Base-by-base conservation (phyloP, 2,113 vertebrate species). In the Egretta garzetta region DNA sequence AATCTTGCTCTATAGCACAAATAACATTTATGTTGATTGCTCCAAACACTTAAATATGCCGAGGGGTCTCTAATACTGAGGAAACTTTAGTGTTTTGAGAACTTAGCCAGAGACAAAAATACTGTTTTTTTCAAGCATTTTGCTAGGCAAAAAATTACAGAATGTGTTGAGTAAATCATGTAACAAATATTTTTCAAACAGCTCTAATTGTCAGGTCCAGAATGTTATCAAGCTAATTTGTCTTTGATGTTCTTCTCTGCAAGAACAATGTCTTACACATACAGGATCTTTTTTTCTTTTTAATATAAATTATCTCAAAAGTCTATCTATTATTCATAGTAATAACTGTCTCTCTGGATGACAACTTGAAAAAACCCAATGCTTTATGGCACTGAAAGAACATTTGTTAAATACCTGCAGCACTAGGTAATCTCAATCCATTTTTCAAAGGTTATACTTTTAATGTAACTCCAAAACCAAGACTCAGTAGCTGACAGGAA, bases 361-460 rank as follows among this genome's bases (percentile, higher is more conserved):
- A 93, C 84, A 95, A 49, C 35, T 94, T 95, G 53, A 90, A 87
- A 92, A 94, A 80, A 0, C 1, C 1, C 55, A 52, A 0, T 91
- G 53, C 12, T 97, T 95, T 94, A 88, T 84, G 60, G 10, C 15
- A 64, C 32, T 86, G 56, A 82, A 66, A 66, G 71, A 88, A 75
- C 28, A 84, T 93, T 86, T 7, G 7, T 87, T 77, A 95, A 94
- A 93, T 91, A 85, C 41, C 72, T 84, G n/a, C 72, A 93, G 50
- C n/a, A 60, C 17, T 88, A 86, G 53, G 63, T 96, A 95, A 94
- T 93, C 43, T 82, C 60, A 79, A 79, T 50, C 49, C 28, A 66
- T 92, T 93, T 97, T 96, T 96, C 71, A 93, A 60, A 84, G 37
- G 33, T 81, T 89, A 56, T 73, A 47, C 23, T 81, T 90, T 88